Evolutionary conservation across 2,888 invertebrate species (phyloP).

Genomic region (Drosophila neutralis): DNA sequence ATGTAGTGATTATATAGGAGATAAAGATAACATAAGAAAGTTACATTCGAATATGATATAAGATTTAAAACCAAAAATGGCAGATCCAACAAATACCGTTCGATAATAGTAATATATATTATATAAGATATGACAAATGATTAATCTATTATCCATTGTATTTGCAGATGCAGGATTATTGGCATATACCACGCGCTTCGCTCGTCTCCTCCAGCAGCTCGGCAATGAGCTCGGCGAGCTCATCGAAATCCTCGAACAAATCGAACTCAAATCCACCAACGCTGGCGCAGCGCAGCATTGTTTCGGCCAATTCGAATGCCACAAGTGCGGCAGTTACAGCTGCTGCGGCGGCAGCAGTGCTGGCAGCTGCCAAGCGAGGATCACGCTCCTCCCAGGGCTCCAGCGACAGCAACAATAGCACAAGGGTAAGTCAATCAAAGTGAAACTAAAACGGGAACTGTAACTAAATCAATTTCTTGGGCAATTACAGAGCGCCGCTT

Average conservation of each 20-base stretch:
- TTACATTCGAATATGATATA: not conserved
- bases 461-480: conserved; percentile 7
- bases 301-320: conserved; percentile 43
- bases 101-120: not conserved
- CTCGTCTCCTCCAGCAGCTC: conserved; percentile 85
- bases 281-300: conserved; percentile 59
- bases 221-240: conserved; percentile 79
- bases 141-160: not conserved
- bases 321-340: conserved; percentile 73
- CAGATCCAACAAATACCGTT: not conserved
- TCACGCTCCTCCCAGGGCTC: conserved; percentile 89
- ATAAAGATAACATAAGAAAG: not conserved
- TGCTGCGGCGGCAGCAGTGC: conserved; percentile 72
- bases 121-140: not conserved
- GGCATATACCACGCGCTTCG: conserved; percentile 94
- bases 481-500: conserved; percentile 89
- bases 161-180: conserved; percentile 86
- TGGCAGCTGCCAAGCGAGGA: conserved; percentile 84
- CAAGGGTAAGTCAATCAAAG: conserved; percentile 88
- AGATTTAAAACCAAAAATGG: not conserved
- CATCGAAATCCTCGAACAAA: conserved; percentile 79
- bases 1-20: not conserved
- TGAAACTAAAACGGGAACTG: not conserved
- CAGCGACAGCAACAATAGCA: conserved; percentile 90
- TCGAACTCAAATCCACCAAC: conserved; percentile 81